Percentiles rank a stretch among this genome's conserved stretches.
phyloP scores from a whole-genome alignment of 1,140 invertebrate species.

The Alviniconcha marisindica region DNA sequence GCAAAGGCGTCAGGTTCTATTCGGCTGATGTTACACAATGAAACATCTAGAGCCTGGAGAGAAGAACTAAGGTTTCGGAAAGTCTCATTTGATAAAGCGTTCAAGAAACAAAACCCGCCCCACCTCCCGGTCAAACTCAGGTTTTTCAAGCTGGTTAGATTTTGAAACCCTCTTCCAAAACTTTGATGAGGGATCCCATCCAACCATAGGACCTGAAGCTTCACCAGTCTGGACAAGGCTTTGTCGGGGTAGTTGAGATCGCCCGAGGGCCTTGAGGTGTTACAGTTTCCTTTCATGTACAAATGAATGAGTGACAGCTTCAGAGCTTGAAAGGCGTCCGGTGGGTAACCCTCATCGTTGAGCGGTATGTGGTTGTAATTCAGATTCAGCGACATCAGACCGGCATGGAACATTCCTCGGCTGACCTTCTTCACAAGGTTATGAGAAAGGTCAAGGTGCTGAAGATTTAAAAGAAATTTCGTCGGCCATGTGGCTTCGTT shows the following conservation, averaged over 20 bases:
- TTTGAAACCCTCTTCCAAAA: conserved; percentile 14
- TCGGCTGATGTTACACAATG: conserved; percentile 36
- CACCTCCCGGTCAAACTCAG: not conserved
- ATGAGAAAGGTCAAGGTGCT: conserved; percentile 32
- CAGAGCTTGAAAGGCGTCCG: not conserved
- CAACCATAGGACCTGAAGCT: not conserved
- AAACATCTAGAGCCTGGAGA: conserved; percentile 44
- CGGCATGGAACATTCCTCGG: not conserved
- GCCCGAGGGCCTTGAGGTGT: not conserved
- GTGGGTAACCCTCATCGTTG: conserved; percentile 20
- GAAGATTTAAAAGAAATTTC: not conserved
- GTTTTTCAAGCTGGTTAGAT: not conserved
- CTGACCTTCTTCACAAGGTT: conserved; percentile 23
- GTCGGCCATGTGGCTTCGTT: not conserved
- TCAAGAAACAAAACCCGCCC: not conserved
- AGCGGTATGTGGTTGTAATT: conserved; percentile 1
- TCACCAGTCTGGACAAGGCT: not conserved
- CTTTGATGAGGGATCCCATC: conserved; percentile 1
- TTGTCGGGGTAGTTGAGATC: conserved; percentile 11
- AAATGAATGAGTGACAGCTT: not conserved
- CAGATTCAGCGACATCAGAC: conserved; percentile 13
- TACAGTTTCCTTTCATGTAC: not conserved
- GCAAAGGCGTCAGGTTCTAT: conserved; percentile 32
- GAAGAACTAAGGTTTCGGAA: not conserved
- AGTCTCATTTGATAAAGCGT: not conserved